phyloP scores from a whole-genome alignment of 2,888 invertebrate species.

The Gryllus longicercus region DNA sequence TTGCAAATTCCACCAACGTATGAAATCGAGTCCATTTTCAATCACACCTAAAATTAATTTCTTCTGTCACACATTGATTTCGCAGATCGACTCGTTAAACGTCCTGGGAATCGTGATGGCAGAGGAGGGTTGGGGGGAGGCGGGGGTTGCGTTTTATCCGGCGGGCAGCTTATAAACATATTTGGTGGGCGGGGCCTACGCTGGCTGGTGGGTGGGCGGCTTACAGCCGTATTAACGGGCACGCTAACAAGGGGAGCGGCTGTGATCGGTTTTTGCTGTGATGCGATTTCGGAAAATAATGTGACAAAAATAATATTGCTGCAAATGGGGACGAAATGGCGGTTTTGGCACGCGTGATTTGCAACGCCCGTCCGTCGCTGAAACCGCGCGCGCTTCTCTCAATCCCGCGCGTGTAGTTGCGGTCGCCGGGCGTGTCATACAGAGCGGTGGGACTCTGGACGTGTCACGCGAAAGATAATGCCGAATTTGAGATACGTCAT shows the following conservation, averaged over 20 bases:
- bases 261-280: constrained; percentile 17
- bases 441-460: too few species aligned
- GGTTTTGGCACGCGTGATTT: constrained; percentile 17
- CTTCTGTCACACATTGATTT: too few species aligned
- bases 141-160: background rate
- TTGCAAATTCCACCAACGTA: too few species aligned
- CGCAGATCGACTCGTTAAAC: too few species aligned
- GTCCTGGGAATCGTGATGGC: too few species aligned
- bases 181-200: background rate
- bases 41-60: too few species aligned
- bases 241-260: constrained; percentile 9
- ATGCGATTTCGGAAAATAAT: constrained; percentile 5
- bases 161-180: constrained; percentile 17
- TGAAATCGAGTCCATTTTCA: too few species aligned
- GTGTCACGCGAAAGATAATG: too few species aligned
- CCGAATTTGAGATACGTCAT: too few species aligned
- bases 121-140: too few species aligned
- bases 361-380: background rate
- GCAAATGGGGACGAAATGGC: constrained; percentile 17
- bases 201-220: background rate
- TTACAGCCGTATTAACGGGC: background rate
- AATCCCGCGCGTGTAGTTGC: too few species aligned
- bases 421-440: too few species aligned
- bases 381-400: background rate
- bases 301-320: constrained; percentile 17